phyloP scores from a whole-genome alignment of 2,888 invertebrate genomes.

The Resseliella maxima region DNA sequence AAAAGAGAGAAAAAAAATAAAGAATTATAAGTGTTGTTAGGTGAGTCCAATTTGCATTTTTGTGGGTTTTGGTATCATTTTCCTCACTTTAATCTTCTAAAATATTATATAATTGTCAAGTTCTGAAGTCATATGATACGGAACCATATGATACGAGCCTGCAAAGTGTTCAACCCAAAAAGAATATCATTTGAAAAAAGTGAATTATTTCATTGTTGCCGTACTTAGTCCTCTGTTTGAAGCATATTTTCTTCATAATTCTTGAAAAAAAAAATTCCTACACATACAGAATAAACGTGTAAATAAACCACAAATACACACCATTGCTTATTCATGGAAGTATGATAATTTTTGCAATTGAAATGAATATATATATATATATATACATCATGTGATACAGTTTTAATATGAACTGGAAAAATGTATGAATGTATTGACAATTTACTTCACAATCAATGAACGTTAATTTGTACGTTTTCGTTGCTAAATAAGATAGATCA shows the following conservation, averaged over 20 bases:
- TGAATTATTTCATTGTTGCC: neutral
- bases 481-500: neutral
- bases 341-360: conserved; percentile 4
- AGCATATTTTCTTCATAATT: no score
- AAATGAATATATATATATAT: neutral
- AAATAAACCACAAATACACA: neutral
- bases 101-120: conserved; percentile 19
- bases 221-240: no score
- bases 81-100: neutral
- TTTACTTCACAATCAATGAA: neutral
- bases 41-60: conserved; percentile 11
- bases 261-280: neutral
- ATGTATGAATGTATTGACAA: neutral
- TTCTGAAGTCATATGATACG: neutral
- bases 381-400: conserved; percentile 15
- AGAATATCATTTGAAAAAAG: conserved; percentile 6
- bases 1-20: no score
- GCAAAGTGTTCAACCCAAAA: neutral
- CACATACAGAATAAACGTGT: neutral
- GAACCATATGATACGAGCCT: neutral
- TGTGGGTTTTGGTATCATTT: conserved; percentile 14
- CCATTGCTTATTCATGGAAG: neutral
- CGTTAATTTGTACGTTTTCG: conserved; percentile 20
- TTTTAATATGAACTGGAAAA: neutral
- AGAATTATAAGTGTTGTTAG: neutral